phyloP scores from a whole-genome alignment of 1,140 invertebrate species.

The Mya arenaria region DNA sequence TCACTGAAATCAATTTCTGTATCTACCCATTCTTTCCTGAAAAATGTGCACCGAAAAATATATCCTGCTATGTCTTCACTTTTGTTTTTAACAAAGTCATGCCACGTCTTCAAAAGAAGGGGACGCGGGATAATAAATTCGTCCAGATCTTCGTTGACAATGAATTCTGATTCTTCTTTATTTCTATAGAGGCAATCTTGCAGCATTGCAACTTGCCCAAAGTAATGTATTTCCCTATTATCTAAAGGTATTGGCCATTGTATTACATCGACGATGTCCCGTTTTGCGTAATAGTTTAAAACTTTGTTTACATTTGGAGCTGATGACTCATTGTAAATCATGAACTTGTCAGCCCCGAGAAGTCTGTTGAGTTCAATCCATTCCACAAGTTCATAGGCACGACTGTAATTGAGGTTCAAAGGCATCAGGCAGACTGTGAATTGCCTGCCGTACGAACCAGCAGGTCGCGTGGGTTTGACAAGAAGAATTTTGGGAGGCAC shows the following conservation, averaged over 20 bases:
- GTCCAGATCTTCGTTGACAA: conserved; percentile 41
- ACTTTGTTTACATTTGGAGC: conserved; percentile 87
- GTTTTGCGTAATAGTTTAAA: conserved; percentile 86
- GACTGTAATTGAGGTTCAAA: conserved; percentile 94
- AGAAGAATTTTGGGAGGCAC: neutral
- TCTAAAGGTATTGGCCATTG: conserved; percentile 91
- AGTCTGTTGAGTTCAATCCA: conserved; percentile 95
- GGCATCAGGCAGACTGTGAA: conserved; percentile 96
- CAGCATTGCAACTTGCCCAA: conserved; percentile 49
- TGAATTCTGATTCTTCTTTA: conserved; percentile 21
- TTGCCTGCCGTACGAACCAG: neutral
- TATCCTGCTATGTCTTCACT: neutral
- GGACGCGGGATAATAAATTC: conserved; percentile 39
- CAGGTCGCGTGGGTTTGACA: neutral
- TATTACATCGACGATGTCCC: conserved; percentile 87
- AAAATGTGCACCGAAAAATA: conserved; percentile 31
- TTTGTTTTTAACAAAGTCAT: neutral
- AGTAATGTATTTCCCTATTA: conserved; percentile 68
- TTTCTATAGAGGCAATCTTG: conserved; percentile 36
- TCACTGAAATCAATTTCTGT: neutral
- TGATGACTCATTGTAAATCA: conserved; percentile 95
- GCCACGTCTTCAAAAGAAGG: neutral
- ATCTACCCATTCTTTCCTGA: conserved; percentile 27
- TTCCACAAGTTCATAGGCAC: conserved; percentile 89
- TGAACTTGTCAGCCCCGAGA: conserved; percentile 93